These are phyloP conservation scores for Ditula angustiorana DNA, from an alignment of 2,888 invertebrate genomes.

Conservation along the genomic window DNA sequence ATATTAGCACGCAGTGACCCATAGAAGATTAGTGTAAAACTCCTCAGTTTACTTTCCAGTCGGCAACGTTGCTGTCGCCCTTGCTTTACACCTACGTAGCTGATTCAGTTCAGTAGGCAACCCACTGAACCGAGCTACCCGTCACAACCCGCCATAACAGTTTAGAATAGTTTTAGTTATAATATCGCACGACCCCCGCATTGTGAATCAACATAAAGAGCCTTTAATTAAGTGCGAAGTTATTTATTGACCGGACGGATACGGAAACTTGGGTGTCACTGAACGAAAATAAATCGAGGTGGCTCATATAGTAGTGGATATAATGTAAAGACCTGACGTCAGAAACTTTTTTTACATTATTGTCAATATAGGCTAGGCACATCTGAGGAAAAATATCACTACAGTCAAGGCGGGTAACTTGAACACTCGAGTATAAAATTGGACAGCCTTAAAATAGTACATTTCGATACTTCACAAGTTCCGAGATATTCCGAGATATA, in stretches of 20 bases:
- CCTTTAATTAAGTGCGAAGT: conserved; percentile 37
- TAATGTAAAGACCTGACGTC: too few species aligned
- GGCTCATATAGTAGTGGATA: too few species aligned
- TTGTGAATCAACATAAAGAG: conserved; percentile 34
- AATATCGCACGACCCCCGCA: conserved; percentile 42
- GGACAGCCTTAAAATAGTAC: too few species aligned
- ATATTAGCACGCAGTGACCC: conserved; percentile 53
- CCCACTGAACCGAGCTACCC: conserved; percentile 72
- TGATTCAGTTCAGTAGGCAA: conserved; percentile 67
- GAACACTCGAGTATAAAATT: too few species aligned
- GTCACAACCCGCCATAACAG: conserved; percentile 57
- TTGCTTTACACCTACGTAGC: conserved; percentile 63
- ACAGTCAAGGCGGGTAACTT: too few species aligned
- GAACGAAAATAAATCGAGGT: background rate
- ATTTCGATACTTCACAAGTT: too few species aligned
- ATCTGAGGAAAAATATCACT: too few species aligned
- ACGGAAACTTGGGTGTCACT: background rate
- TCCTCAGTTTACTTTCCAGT: too few species aligned
- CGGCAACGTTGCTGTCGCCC: conserved; percentile 56
- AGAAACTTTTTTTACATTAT: too few species aligned
- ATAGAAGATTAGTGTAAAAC: conserved; percentile 6
- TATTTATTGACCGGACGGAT: conserved; percentile 27
- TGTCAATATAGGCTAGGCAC: too few species aligned
- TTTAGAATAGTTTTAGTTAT: conserved; percentile 58
- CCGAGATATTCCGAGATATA: too few species aligned